These are phyloP conservation scores for Drosophila siamana DNA, from an alignment of 2,888 invertebrate genomes.

Conservation along the genomic window DNA sequence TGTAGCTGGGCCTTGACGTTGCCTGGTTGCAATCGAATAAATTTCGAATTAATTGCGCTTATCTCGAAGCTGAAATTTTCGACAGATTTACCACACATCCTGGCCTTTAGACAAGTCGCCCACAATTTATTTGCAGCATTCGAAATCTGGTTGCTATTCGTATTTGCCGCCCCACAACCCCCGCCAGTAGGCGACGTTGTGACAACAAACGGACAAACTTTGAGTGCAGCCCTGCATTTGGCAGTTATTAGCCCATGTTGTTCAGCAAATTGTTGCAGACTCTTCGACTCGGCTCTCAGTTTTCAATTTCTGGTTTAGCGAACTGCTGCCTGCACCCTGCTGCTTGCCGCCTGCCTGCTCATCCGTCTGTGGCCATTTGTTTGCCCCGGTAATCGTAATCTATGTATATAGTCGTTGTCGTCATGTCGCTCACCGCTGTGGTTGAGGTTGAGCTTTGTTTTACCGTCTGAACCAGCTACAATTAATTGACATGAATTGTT, in stretches of 20 bases:
- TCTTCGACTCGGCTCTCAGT: constrained; percentile 35
- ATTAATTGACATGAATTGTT: constrained; percentile 65
- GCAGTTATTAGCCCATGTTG: constrained; percentile 48
- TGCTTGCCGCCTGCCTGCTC: no score
- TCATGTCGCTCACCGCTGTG: constrained; percentile 38
- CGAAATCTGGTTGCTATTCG: neutral
- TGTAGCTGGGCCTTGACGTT: constrained; percentile 10
- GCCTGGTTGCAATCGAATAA: constrained; percentile 64
- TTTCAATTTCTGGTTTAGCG: constrained; percentile 34
- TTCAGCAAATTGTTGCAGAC: constrained; percentile 44
- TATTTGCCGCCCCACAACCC: no score
- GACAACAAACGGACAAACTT: constrained; percentile 29
- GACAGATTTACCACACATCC: constrained; percentile 23
- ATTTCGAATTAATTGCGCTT: constrained; percentile 79
- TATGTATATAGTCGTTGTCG: constrained; percentile 39
- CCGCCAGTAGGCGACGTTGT: neutral
- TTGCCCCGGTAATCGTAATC: constrained; percentile 38
- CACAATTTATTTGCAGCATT: constrained; percentile 25
- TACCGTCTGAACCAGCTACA: constrained; percentile 44
- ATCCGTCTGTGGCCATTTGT: constrained; percentile 32
- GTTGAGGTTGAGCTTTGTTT: constrained; percentile 39
- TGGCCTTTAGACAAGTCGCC: neutral
- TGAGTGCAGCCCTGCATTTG: constrained; percentile 24
- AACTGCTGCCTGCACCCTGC: constrained; percentile 10
- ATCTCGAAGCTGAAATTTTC: constrained; percentile 54